phyloP scores from a whole-genome alignment of 2,113 vertebrate species.

The Carassius auratus region DNA sequence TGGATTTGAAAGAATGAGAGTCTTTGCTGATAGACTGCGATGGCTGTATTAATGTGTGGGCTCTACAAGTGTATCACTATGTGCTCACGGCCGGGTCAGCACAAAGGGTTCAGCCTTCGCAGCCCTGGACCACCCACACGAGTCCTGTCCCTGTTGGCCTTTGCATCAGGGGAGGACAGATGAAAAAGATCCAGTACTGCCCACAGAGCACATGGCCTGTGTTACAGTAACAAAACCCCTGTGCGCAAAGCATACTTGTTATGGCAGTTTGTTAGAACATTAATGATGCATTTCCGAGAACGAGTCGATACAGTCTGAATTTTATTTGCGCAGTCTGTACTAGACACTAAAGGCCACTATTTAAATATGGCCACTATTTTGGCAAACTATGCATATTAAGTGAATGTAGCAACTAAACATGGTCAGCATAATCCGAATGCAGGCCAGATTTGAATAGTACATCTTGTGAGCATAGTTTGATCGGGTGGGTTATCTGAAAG shows the following conservation, averaged over 20 bases:
- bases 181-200: conserved; percentile 65
- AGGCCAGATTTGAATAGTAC: background rate
- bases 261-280: background rate
- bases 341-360: background rate
- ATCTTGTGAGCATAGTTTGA: background rate
- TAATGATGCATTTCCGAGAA: background rate
- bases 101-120: conserved; percentile 17
- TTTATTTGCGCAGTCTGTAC: background rate
- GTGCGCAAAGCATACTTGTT: conserved; percentile 8
- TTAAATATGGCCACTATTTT: background rate
- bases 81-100: background rate
- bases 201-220: conserved; percentile 70
- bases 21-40: background rate
- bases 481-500: background rate
- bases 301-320: background rate
- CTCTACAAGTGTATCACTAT: conserved; percentile 28
- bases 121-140: conserved; percentile 10
- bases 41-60: conserved; percentile 13
- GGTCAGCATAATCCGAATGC: background rate
- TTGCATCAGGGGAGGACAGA: conserved; percentile 39
- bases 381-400: background rate
- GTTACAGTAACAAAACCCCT: conserved; percentile 14
- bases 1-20: background rate
- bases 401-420: background rate
- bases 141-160: background rate